Evolutionary conservation across 1,140 invertebrate species (phyloP).

Genomic region (Drosophila pachea): DNA sequence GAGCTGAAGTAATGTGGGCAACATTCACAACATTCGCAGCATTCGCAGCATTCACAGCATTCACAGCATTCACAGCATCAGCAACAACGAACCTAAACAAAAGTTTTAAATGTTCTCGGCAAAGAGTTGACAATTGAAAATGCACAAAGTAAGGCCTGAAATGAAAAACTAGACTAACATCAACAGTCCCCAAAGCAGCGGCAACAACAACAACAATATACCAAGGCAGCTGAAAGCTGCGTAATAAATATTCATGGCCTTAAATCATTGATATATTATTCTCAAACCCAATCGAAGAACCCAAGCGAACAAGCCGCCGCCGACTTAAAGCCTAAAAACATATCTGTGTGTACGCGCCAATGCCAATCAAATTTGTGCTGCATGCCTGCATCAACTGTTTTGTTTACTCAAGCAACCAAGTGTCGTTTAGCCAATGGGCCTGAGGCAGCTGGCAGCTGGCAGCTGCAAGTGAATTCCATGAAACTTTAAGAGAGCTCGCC

Average conservation of each 20-base stretch:
- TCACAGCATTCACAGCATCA: conserved; percentile 12
- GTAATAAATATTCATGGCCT: not conserved
- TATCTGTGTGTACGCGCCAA: conserved; percentile 14
- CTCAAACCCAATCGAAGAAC: conserved; percentile 24
- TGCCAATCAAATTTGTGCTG: conserved; percentile 53
- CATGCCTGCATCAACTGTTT: conserved; percentile 24
- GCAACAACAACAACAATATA: too few relatives aligned
- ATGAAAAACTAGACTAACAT: conserved; percentile 1
- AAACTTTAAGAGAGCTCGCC: conserved; percentile 65
- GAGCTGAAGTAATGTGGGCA: conserved; percentile 44
- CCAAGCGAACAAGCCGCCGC: conserved; percentile 6
- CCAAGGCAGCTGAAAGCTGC: not conserved
- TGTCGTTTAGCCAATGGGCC: conserved; percentile 57
- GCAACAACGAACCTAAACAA: conserved; percentile 13
- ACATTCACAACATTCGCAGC: conserved; percentile 17
- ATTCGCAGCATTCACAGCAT: too few relatives aligned
- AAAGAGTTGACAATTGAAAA: conserved; percentile 40
- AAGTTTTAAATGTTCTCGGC: conserved; percentile 37
- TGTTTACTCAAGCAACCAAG: conserved; percentile 51
- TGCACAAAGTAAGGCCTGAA: conserved; percentile 12
- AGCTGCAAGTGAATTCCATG: conserved; percentile 50
- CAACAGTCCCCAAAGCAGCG: too few relatives aligned
- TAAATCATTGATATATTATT: not conserved
- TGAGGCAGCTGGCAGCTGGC: conserved; percentile 29
- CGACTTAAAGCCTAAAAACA: conserved; percentile 14